phyloP scores from a whole-genome alignment of 2,797 vertebrate species.

The Euthynnus affinis region DNA sequence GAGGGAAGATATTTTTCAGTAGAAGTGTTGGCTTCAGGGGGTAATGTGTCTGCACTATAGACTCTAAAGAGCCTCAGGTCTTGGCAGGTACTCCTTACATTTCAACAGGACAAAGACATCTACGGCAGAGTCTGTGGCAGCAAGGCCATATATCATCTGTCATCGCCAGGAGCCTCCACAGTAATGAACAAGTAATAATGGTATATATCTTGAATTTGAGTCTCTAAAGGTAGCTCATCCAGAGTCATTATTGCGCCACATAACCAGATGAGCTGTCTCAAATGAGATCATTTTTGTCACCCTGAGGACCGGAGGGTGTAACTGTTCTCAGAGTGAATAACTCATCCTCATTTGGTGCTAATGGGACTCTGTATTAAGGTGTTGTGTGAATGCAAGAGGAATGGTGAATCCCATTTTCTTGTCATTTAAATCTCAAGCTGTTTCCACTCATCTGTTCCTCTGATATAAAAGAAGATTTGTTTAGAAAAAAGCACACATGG shows the following conservation, averaged over 20 bases:
- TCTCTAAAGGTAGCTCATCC: conserved; percentile 78
- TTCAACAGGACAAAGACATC: conserved; percentile 65
- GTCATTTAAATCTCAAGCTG: conserved; percentile 77
- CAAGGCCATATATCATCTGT: conserved; percentile 71
- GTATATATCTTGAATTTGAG: conserved; percentile 73
- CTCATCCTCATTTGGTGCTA: conserved; percentile 77
- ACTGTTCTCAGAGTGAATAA: conserved; percentile 72
- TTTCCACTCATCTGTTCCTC: conserved; percentile 75
- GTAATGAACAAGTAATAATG: conserved; percentile 81
- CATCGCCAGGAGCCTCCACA: conserved; percentile 67
- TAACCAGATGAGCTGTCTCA: conserved; percentile 79
- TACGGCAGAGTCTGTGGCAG: conserved; percentile 58
- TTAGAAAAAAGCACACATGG: background rate
- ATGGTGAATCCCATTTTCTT: conserved; percentile 71
- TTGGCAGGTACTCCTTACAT: conserved; percentile 75
- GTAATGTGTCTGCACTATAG: conserved; percentile 67
- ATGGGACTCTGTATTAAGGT: conserved; percentile 77
- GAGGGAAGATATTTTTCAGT: conserved; percentile 59
- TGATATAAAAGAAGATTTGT: conserved; percentile 37
- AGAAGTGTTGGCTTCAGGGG: conserved; percentile 54
- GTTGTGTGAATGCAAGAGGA: conserved; percentile 69
- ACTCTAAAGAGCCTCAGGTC: conserved; percentile 60
- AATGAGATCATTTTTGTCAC: conserved; percentile 78
- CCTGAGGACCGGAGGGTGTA: conserved; percentile 72
- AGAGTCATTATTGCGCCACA: conserved; percentile 75